A percentile compares a stretch with the other conserved stretches of the same genome.
Evolutionary conservation across 2,113 vertebrate genomes (phyloP).

Genomic region (Sturnus vulgaris): DNA sequence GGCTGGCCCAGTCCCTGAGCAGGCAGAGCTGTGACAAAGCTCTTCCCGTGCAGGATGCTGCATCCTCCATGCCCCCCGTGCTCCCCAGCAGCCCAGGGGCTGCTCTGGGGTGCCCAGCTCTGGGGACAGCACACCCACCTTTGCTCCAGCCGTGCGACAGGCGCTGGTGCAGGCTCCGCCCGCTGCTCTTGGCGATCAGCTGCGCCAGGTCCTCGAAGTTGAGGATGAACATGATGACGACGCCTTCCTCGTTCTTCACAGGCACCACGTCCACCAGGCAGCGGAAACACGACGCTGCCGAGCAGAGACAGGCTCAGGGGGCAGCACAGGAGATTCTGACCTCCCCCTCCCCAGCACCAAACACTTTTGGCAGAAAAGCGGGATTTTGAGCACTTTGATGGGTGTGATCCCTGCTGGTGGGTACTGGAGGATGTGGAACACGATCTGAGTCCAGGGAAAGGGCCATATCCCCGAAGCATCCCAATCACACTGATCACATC

Average conservation of each 20-base stretch:
- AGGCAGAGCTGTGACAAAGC: neutral
- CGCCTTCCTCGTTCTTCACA: slow-evolving; percentile 90
- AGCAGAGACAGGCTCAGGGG: neutral
- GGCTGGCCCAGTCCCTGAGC: fast-evolving
- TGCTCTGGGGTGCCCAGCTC: neutral
- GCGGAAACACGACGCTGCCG: slow-evolving; percentile 86
- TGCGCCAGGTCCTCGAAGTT: slow-evolving; percentile 89
- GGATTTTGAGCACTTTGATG: neutral
- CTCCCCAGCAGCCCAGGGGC: fast-evolving
- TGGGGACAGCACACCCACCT: slow-evolving; percentile 57
- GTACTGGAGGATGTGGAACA: neutral
- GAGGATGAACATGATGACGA: slow-evolving; percentile 98
- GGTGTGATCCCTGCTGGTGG: neutral
- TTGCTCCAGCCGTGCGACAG: slow-evolving; percentile 80
- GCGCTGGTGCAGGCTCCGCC: slow-evolving; percentile 80
- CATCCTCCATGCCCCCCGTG: neutral
- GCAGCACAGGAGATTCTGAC: neutral
- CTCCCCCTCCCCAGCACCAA: neutral
- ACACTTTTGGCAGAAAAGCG: neutral
- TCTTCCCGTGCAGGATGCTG: neutral
- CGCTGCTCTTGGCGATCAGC: slow-evolving; percentile 76
- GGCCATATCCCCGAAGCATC: neutral
- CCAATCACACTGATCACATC: neutral
- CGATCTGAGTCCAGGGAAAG: neutral
- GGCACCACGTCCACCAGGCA: slow-evolving; percentile 94